Conservation (phyloP, 2,113 vertebrate species). For the Rissa tridactyla region DNA sequence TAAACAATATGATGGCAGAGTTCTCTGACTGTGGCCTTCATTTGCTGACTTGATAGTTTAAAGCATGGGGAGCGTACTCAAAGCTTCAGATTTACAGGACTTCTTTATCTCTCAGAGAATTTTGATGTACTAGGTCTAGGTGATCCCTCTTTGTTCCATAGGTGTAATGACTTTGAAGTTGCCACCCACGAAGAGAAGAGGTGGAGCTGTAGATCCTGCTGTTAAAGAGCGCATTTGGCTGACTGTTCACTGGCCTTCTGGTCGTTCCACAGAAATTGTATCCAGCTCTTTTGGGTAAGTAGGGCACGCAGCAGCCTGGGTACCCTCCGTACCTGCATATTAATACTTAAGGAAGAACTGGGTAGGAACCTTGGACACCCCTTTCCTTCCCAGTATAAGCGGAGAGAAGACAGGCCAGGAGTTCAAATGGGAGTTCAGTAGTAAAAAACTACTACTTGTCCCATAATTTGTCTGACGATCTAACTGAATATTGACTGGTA, state of each 20-base stretch:
- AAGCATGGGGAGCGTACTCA: background rate
- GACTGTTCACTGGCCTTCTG: slow-evolving; percentile 86
- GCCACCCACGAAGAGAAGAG: slow-evolving; percentile 89
- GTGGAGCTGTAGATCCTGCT: slow-evolving; percentile 79
- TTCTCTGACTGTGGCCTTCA: background rate
- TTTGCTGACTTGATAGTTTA: background rate
- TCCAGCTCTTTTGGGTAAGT: slow-evolving; percentile 92
- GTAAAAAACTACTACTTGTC: background rate
- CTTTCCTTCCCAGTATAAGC: background rate
- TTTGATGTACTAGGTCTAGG: background rate
- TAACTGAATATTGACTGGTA: background rate
- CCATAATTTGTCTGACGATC: background rate
- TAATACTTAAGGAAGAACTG: background rate
- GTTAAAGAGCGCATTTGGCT: slow-evolving; percentile 95
- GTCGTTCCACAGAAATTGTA: slow-evolving; percentile 78
- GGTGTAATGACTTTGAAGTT: slow-evolving; percentile 88
- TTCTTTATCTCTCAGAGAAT: background rate
- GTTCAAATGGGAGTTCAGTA: background rate
- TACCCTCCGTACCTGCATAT: background rate
- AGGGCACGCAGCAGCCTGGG: background rate
- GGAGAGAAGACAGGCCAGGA: background rate
- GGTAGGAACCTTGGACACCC: background rate
- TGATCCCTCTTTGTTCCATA: slow-evolving; percentile 18
- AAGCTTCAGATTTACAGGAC: background rate
- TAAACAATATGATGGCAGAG: background rate